A percentile compares a stretch with the other conserved stretches of the same genome.
Evolutionary conservation across 2,888 invertebrate species (phyloP).

Genomic region (Drosophila anceps): DNA sequence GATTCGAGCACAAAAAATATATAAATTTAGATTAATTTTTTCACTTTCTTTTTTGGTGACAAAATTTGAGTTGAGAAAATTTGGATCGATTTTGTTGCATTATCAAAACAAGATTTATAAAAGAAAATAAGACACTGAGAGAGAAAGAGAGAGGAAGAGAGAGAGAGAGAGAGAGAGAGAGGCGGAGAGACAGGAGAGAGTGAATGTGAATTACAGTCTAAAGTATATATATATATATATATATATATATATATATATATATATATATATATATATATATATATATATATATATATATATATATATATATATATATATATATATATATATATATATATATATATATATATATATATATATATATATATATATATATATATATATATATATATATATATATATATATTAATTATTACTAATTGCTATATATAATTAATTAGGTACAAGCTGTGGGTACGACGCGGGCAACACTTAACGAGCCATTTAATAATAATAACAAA

Average conservation of each 20-base stretch:
- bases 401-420: conserved; percentile 11
- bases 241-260: background rate
- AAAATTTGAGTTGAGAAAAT: background rate
- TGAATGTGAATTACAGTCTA: background rate
- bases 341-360: background rate
- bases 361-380: background rate
- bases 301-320: background rate
- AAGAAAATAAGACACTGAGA: background rate
- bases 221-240: background rate
- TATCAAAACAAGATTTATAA: conserved; percentile 21
- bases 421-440: conserved; percentile 36
- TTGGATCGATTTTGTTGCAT: conserved; percentile 64
- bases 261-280: background rate
- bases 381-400: background rate
- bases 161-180: background rate
- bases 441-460: conserved; percentile 38
- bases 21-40: background rate
- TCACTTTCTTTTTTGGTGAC: no score
- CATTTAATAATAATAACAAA: conserved; percentile 33
- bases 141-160: background rate
- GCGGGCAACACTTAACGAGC: conserved; percentile 40
- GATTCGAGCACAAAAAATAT: background rate
- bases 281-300: background rate
- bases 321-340: background rate
- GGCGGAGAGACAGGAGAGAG: no score